Percentiles rank a stretch among this genome's conserved stretches.
Evolutionary conservation across 1,140 invertebrate species (phyloP).

Genomic region (Cylas formicarius): DNA sequence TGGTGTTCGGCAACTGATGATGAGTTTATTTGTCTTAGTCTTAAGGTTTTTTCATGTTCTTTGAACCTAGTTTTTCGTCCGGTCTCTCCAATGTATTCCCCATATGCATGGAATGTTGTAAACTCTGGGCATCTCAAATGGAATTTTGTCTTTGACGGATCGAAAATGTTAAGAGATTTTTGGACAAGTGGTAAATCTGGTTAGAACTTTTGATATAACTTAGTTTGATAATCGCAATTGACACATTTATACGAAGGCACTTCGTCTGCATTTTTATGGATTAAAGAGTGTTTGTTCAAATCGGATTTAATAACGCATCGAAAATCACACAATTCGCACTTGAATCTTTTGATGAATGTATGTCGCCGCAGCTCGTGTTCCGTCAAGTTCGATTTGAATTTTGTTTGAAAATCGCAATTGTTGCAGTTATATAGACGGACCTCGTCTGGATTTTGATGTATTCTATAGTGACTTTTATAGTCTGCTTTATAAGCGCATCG

Average conservation of each 20-base stretch:
- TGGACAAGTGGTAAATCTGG: too few relatives aligned
- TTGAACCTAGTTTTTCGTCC: too few relatives aligned
- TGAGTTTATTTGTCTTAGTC: too few relatives aligned
- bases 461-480: slow-evolving; percentile 16
- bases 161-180: too few relatives aligned
- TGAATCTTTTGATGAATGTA: slow-evolving; percentile 12
- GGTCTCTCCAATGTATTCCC: too few relatives aligned
- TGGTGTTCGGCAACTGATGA: too few relatives aligned
- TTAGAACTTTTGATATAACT: slow-evolving; percentile 17
- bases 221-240: slow-evolving; percentile 17
- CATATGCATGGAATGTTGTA: too few relatives aligned
- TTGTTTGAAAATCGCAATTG: slow-evolving; percentile 16
- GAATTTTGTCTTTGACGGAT: too few relatives aligned
- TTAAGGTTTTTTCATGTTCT: too few relatives aligned
- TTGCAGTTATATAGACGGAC: slow-evolving; percentile 18
- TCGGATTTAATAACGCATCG: slow-evolving; percentile 17
- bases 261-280: slow-evolving; percentile 17
- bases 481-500: too few relatives aligned
- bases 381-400: slow-evolving; percentile 14
- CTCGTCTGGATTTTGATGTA: slow-evolving; percentile 16
- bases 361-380: slow-evolving; percentile 15
- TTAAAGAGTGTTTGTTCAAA: slow-evolving; percentile 16
- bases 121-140: too few relatives aligned
- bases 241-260: slow-evolving; percentile 17
- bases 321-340: slow-evolving; percentile 14